Percentiles rank a stretch among this genome's conserved stretches.
These are phyloP conservation scores for Chrysaora quinquecirrha DNA, from an alignment of 30 jellyfish, hydroid and myxozoan species.

Conservation along the genomic window DNA sequence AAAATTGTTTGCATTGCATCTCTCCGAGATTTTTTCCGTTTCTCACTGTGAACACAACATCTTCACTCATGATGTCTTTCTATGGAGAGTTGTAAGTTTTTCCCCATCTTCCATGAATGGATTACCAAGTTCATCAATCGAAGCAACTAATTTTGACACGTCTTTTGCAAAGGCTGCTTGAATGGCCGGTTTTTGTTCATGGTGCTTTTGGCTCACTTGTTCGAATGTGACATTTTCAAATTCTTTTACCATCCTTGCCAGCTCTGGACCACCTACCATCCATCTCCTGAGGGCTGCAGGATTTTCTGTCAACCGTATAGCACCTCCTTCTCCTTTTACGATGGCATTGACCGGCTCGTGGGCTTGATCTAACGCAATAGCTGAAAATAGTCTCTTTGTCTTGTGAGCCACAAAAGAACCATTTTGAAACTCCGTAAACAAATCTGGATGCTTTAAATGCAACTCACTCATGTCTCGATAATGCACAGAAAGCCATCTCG, in stretches of 20 bases:
- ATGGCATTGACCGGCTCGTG: constrained; percentile 9
- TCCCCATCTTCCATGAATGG: neutral
- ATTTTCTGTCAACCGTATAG: constrained; percentile 10
- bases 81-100: neutral
- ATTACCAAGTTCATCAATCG: too few species aligned
- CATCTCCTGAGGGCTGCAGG: too few species aligned
- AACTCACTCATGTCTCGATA: neutral
- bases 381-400: neutral
- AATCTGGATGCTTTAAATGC: neutral
- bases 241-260: constrained; percentile 7
- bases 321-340: constrained; percentile 34
- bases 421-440: neutral
- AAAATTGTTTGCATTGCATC: too few species aligned
- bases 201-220: neutral
- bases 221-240: neutral
- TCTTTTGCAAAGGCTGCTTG: too few species aligned
- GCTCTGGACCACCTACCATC: constrained; percentile 21
- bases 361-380: constrained; percentile 4
- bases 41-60: constrained; percentile 19
- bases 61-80: too few species aligned
- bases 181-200: neutral
- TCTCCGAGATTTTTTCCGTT: neutral
- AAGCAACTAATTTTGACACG: too few species aligned
- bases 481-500: neutral
- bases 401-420: neutral